A percentile compares a stretch with the other conserved stretches of the same genome.
These are phyloP conservation scores for Torymus aiolomorphi DNA, from an alignment of 2,888 invertebrate genomes.

Conservation along the genomic window DNA sequence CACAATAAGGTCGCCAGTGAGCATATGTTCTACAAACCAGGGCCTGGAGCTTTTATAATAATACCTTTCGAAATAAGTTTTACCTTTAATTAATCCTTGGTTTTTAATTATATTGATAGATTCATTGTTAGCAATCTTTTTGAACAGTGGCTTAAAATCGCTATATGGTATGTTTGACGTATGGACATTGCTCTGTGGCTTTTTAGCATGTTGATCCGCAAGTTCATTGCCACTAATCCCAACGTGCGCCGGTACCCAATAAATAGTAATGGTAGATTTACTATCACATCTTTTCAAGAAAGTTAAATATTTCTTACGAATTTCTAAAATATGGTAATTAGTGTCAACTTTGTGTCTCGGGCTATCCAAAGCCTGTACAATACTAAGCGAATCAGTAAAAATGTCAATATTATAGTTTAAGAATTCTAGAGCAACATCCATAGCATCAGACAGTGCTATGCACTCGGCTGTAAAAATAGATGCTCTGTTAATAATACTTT, in stretches of 20 bases:
- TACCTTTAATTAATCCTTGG: background rate
- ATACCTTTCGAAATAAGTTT: background rate
- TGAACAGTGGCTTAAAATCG: slow-evolving; percentile 3
- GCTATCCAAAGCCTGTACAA: background rate
- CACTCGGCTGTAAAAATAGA: slow-evolving; percentile 7
- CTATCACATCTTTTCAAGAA: background rate
- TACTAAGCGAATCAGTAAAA: background rate
- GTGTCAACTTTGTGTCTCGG: background rate
- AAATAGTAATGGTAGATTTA: background rate
- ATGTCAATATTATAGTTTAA: background rate
- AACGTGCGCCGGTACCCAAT: slow-evolving; percentile 2
- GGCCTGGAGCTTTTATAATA: background rate
- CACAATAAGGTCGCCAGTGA: background rate
- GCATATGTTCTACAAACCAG: background rate
- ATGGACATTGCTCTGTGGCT: background rate
- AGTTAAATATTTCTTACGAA: background rate
- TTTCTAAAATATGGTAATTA: background rate
- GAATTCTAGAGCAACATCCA: background rate
- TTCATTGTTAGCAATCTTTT: slow-evolving; percentile 3
- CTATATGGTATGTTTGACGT: background rate
- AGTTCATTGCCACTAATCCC: background rate
- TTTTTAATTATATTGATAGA: background rate
- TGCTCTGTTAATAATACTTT: background rate
- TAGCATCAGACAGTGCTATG: background rate
- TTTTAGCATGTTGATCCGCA: background rate